phyloP scores from a whole-genome alignment of 2,797 vertebrate species.

The Cottoperca gobio region DNA sequence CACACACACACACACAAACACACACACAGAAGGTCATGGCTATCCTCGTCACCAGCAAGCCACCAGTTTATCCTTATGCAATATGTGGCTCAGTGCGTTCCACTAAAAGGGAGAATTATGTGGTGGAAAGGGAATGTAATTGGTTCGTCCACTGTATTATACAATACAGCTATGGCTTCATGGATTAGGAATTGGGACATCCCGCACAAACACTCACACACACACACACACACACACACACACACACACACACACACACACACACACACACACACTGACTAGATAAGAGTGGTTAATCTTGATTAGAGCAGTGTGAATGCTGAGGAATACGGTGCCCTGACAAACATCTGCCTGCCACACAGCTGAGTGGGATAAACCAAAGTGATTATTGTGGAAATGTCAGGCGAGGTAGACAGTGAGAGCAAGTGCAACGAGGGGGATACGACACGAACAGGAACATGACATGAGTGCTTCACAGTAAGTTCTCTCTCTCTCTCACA shows the following conservation, averaged over 20 bases:
- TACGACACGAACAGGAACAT: constrained; percentile 61
- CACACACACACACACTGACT: constrained; percentile 29
- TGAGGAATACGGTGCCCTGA: constrained; percentile 78
- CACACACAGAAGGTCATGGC: constrained; percentile 39
- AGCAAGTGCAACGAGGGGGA: constrained; percentile 63
- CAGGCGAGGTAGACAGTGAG: constrained; percentile 74
- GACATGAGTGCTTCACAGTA: constrained; percentile 78
- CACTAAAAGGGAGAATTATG: constrained; percentile 63
- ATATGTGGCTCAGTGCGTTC: constrained; percentile 44
- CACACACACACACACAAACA: constrained; percentile 16
- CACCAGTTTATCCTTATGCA: constrained; percentile 49
- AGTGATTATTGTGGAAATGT: constrained; percentile 85
- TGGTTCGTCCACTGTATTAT: constrained; percentile 74
- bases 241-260: constrained; percentile 52
- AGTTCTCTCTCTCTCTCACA: constrained; percentile 44
- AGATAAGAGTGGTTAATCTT: constrained; percentile 81
- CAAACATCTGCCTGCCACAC: constrained; percentile 82
- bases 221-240: constrained; percentile 44
- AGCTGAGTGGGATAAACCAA: constrained; percentile 84
- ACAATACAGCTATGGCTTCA: constrained; percentile 68
- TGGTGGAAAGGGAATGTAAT: constrained; percentile 63
- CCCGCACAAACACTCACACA: constrained; percentile 29
- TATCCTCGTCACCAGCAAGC: constrained; percentile 33
- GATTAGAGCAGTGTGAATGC: constrained; percentile 79
- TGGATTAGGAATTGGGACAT: constrained; percentile 78